A percentile compares a stretch with the other conserved stretches of the same genome.
Conservation (phyloP, 2,113 vertebrate species). For the Canis aureus region DNA sequence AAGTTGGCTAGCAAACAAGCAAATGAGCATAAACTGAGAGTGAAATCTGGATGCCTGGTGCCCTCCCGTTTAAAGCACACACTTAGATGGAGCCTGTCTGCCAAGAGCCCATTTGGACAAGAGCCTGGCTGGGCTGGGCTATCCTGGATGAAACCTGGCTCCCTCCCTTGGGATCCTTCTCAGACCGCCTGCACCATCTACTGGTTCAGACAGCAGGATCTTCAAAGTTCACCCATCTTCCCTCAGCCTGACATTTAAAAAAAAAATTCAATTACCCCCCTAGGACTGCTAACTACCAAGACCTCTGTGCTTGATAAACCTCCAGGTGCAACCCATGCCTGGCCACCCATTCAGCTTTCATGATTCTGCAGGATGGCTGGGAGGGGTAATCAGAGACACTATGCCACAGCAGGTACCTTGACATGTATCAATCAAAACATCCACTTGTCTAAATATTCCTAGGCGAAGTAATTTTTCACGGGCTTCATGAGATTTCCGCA, state of each 20-base stretch:
- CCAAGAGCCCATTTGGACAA: rapidly evolving
- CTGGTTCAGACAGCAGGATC: rapidly evolving
- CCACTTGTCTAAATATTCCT: constrained; percentile 96
- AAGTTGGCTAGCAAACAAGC: not conserved
- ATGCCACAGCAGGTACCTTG: constrained; percentile 87
- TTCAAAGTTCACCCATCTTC: not conserved
- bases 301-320: rapidly evolving
- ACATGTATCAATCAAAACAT: constrained; percentile 96
- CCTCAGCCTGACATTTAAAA: rapidly evolving
- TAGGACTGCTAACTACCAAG: rapidly evolving
- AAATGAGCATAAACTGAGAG: not conserved
- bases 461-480: constrained; percentile 94
- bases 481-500: constrained; percentile 95
- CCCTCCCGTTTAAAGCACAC: not conserved
- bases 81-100: rapidly evolving
- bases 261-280: not conserved
- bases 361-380: rapidly evolving
- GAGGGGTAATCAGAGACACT: too few relatives aligned
- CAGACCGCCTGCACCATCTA: rapidly evolving
- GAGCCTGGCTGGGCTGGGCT: rapidly evolving
- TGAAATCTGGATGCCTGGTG: rapidly evolving
- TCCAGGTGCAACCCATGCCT: rapidly evolving
- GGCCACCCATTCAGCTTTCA: not conserved
- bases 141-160: rapidly evolving
- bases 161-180: not conserved